These are phyloP conservation scores for Neolamprologus falcicula DNA, from an alignment of 2,113 vertebrate genomes.

Conservation along the genomic window DNA sequence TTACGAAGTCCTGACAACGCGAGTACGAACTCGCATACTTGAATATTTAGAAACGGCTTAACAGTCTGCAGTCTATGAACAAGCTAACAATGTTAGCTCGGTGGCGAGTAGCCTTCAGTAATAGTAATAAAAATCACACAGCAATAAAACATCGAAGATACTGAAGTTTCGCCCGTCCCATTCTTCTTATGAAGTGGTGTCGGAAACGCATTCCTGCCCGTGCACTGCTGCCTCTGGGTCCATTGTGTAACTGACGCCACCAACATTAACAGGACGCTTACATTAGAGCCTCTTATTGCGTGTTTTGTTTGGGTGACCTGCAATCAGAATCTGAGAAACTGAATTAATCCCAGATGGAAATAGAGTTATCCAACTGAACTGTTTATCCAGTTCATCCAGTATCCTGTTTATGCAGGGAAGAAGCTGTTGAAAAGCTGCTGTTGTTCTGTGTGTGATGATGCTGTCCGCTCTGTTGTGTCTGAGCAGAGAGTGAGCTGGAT, in stretches of 20 bases:
- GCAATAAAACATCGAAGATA: rapidly evolving
- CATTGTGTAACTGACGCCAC: rapidly evolving
- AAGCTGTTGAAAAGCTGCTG: not conserved
- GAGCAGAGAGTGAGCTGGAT: not conserved
- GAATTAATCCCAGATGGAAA: not conserved
- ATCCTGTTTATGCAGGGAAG: not conserved
- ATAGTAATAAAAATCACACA: too few species aligned
- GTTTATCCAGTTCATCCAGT: not conserved
- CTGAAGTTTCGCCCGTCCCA: rapidly evolving
- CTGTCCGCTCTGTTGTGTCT: not conserved
- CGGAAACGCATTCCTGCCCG: rapidly evolving
- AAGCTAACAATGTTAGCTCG: too few species aligned
- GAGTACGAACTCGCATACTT: too few species aligned
- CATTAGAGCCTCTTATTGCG: rapidly evolving
- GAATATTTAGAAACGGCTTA: too few species aligned
- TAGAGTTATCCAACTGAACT: not conserved
- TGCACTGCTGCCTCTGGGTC: not conserved
- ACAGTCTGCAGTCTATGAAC: too few species aligned
- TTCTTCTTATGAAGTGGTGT: too few species aligned
- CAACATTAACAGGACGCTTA: not conserved
- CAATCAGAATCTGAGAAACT: not conserved
- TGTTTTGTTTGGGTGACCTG: rapidly evolving
- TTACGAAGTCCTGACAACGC: too few species aligned
- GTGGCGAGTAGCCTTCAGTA: too few species aligned
- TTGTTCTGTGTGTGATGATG: not conserved